Percentiles rank a stretch among this genome's conserved stretches.
phyloP scores from a whole-genome alignment of 2,888 invertebrate genomes.

The Netelia virgata region DNA sequence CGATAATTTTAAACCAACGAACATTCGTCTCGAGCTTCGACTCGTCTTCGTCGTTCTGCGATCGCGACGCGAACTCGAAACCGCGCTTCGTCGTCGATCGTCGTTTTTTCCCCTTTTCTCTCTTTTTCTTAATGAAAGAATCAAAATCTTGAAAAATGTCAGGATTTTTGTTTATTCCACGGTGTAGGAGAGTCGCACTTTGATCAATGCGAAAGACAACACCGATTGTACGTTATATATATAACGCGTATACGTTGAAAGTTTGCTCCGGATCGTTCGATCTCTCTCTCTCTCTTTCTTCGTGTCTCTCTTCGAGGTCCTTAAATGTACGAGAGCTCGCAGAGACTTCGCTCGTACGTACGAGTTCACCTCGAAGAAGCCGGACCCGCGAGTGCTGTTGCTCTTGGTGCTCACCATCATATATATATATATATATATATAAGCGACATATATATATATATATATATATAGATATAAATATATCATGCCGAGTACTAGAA shows the following conservation, averaged over 20 bases:
- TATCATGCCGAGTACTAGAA: constrained; percentile 45
- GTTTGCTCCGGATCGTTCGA: constrained; percentile 31
- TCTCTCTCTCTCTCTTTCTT: constrained; percentile 3
- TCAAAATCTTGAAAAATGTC: background rate
- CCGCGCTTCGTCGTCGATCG: too few relatives aligned
- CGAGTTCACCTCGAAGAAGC: constrained; percentile 55
- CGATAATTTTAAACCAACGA: background rate
- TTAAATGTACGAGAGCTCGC: constrained; percentile 56
- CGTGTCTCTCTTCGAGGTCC: constrained; percentile 36
- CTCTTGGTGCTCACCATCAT: constrained; percentile 22
- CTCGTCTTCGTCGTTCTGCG: too few relatives aligned
- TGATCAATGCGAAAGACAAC: background rate
- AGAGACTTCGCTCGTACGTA: constrained; percentile 28
- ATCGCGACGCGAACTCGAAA: too few relatives aligned
- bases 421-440: constrained; percentile 2
- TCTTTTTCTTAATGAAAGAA: background rate
- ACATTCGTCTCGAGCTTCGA: too few relatives aligned
- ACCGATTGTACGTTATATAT: constrained; percentile 6
- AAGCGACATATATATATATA: constrained; percentile 9
- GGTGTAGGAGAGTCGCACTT: background rate
- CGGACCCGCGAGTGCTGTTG: constrained; percentile 29
- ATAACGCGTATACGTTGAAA: constrained; percentile 43
- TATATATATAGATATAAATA: constrained; percentile 7
- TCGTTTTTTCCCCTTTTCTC: background rate
- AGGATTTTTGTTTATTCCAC: background rate